Conservation (phyloP, 2,797 vertebrate species). For the Sebastes kiyomatsui region DNA sequence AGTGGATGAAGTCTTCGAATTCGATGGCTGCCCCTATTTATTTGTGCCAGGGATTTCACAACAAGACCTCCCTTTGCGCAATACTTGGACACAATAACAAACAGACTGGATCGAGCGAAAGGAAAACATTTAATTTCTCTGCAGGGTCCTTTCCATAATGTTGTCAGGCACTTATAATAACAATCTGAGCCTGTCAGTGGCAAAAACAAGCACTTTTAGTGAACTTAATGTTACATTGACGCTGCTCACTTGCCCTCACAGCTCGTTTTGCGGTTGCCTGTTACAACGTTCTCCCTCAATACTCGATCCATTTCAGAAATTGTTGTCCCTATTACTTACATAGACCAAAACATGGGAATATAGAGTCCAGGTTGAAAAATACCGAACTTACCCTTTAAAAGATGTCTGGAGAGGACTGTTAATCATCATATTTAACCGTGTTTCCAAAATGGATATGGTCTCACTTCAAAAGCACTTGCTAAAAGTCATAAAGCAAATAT, state of each 20-base stretch:
- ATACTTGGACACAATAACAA: neutral
- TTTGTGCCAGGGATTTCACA: neutral
- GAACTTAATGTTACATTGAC: no score
- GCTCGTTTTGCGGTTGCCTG: no score
- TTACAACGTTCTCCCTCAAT: no score
- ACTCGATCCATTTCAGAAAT: no score
- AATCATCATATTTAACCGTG: neutral
- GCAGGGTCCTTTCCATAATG: neutral
- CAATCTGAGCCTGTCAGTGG: no score
- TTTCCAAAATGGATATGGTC: neutral
- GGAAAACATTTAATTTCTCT: neutral
- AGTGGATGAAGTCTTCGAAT: neutral
- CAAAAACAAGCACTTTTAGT: neutral
- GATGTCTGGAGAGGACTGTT: neutral
- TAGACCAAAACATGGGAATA: no score
- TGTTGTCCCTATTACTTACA: no score
- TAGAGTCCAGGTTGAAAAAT: no score
- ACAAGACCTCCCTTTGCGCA: accelerated
- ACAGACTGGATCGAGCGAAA: neutral
- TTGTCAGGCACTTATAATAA: neutral
- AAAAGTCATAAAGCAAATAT: neutral
- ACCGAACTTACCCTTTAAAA: neutral
- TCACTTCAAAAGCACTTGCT: neutral
- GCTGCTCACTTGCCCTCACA: no score
- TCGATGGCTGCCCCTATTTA: accelerated